Base-by-base conservation (phyloP, 2,113 vertebrate genomes). In the Phylloscopus whistleri region DNA sequence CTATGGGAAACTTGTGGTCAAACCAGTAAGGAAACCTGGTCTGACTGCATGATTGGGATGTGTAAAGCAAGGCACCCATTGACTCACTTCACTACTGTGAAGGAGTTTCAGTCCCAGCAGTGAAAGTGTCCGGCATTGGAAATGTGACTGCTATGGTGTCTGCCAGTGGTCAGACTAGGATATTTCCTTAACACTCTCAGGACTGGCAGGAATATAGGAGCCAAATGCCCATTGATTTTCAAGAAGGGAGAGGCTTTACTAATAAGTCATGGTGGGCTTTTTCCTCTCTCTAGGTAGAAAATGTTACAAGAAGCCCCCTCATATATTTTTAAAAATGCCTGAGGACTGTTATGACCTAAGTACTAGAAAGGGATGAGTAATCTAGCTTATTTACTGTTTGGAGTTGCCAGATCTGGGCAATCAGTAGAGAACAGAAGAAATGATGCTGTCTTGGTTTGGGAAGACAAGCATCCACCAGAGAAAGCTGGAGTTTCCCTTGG, bases 251-350 rank as follows among this genome's bases (percentile, higher is more conserved):
- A 41, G 8, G 1, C 6, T 67, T 83, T 85, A 48, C 24, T 46
- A 67, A 13, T 37, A 49, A 62, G 43, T 24, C 6, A 2, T 20
- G 4, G 18, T 24, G 49, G 1, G 0, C 19, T 70, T 76, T 44
- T 82, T 53, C 16, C 16, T 16, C 30, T 68, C 6, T 76, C 13
- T 60, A 43, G 2, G 8, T 56, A 77, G 63, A 28, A 89, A 84
- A 81, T 19, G 1, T 31, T 49, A 22, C 24, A 81, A 49, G 87
- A 78, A 68, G 35, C 41, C 11, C 2, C 4, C 4, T 75, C n/a
- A 48, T 15, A n/a, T 44, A 53, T 73, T 69, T 84, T 39, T 0
- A 49, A 62, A 56, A 41, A 44, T 22, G 8, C 6, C 55, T 77
- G 37, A 67, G 48, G 37, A 31, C 11, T 69, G 14, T 69, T 69